Evolutionary conservation across 2,113 vertebrate species (phyloP), one percentile per base, ranked within the genome.

Genomic region (Halcyon senegalensis): DNA sequence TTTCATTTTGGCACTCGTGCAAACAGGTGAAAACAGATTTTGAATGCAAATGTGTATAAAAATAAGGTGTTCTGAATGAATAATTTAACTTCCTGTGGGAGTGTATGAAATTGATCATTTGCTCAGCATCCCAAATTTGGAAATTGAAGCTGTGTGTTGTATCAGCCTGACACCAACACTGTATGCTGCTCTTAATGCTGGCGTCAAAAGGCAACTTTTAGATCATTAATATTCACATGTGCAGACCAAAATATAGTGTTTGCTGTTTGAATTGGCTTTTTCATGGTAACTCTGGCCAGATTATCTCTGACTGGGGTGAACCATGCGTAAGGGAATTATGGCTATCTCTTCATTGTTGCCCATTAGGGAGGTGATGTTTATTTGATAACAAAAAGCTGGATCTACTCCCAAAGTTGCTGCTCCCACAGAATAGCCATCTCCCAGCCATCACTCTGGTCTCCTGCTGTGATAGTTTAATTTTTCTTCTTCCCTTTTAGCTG

Each of bases 41-140:
- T 92, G 76, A 76, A 93, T 89, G 73, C 62, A 95, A 90, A 75
- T 88, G 35, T 37, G 46, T 89, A 74, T 79, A 88, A 94, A 95
- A 93, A 90, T 78, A 84, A 87, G 78, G 81, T 69, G 64, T 89
- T 91, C 80, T 64, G 78, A 91, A 93, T 93, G 55, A 96, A 86
- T 86, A 91, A 87, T 93, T 81, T 68, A 75, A 56, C 46, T 88
- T 96, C 46, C 46, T 67, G 30, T 93, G 72, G 70, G 59, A 84
- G 68, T 59, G 64, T 58, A 84, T 50, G 79, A 77, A 95, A 92
- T 67, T 67, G 72, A 80, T 91, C 50, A 46, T 88, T 96, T 88
- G 81, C 56, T 91, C 59, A 92, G 43, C 37, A 56, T 80, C 33
- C 37, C 19, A 55, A 74, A 16, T 80, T 87, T 95, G 79, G 60